Evolutionary conservation across 1,140 invertebrate species (phyloP).

Genomic region (Teleogryllus occipitalis): DNA sequence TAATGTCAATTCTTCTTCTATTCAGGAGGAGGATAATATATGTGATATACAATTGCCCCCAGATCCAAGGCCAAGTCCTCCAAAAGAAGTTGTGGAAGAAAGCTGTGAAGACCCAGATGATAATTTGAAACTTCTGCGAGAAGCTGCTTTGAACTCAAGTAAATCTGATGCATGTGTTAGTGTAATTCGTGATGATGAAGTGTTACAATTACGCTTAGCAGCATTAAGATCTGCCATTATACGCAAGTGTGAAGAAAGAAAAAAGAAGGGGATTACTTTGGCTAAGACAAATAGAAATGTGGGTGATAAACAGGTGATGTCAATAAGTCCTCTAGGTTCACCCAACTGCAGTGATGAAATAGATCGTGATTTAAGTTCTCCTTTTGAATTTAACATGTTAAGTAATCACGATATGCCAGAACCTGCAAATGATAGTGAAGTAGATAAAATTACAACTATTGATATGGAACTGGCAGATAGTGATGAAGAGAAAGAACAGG

Average conservation of each 20-base stretch:
- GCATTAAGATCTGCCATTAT: conserved; percentile 9
- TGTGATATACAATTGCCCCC: too few relatives aligned
- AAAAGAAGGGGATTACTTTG: conserved; percentile 10
- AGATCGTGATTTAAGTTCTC: too few relatives aligned
- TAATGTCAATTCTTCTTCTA: not conserved
- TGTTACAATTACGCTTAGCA: conserved; percentile 9
- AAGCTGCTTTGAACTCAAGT: conserved; percentile 6
- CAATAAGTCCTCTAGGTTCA: not conserved
- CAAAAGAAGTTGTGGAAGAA: not conserved
- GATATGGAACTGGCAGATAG: not conserved
- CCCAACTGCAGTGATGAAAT: not conserved
- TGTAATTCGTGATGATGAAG: conserved; percentile 7
- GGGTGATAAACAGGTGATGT: not conserved
- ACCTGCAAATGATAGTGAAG: not conserved
- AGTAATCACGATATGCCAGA: too few relatives aligned
- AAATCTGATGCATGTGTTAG: not conserved
- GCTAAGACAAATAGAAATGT: not conserved
- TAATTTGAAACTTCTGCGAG: not conserved
- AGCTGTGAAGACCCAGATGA: not conserved
- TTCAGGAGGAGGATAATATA: not conserved
- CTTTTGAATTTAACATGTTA: too few relatives aligned
- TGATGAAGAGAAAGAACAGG: not conserved
- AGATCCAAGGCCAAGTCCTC: not conserved
- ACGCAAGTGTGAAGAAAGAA: conserved; percentile 8
- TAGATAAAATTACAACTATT: not conserved